Percentiles rank a stretch among this genome's conserved stretches.
These are phyloP conservation scores for Sarcophaga carnaria DNA, from an alignment of 2,888 invertebrate genomes.

Conservation along the genomic window DNA sequence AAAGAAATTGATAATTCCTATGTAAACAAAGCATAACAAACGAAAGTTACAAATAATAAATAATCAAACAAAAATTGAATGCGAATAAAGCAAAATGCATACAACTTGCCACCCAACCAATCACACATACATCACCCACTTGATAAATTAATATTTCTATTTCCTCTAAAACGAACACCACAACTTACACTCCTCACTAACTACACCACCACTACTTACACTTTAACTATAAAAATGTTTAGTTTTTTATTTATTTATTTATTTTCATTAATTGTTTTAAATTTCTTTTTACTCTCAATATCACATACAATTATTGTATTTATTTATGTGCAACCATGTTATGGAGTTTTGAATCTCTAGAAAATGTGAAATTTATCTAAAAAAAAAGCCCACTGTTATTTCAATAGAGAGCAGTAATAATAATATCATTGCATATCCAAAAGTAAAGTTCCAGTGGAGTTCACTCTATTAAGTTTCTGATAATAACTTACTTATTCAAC, in stretches of 20 bases:
- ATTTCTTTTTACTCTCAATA: background rate
- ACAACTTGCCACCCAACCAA: slow-evolving; percentile 48
- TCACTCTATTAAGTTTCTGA: too few relatives aligned
- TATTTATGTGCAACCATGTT: background rate
- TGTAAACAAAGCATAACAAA: slow-evolving; percentile 32
- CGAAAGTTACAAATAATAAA: slow-evolving; percentile 16
- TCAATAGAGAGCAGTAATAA: too few relatives aligned
- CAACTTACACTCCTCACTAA: slow-evolving; percentile 9
- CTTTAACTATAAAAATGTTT: slow-evolving; percentile 21
- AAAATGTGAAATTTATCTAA: too few relatives aligned
- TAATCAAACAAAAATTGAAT: slow-evolving; percentile 46
- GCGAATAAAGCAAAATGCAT: slow-evolving; percentile 39
- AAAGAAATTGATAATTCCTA: slow-evolving; percentile 61
- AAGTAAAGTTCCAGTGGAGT: too few relatives aligned
- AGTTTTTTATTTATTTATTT: slow-evolving; percentile 10
- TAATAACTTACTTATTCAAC: too few relatives aligned
- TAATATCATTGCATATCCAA: too few relatives aligned
- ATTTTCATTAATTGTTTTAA: slow-evolving; percentile 31
- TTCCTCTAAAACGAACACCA: slow-evolving; percentile 19
- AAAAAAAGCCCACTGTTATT: too few relatives aligned
- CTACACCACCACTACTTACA: slow-evolving; percentile 3
- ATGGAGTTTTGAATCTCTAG: too few relatives aligned
- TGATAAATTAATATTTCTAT: slow-evolving; percentile 29
- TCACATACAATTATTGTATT: background rate
- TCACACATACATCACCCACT: slow-evolving; percentile 37